Conservation (phyloP, 2,113 vertebrate species). For the Seriola rivoliana region DNA sequence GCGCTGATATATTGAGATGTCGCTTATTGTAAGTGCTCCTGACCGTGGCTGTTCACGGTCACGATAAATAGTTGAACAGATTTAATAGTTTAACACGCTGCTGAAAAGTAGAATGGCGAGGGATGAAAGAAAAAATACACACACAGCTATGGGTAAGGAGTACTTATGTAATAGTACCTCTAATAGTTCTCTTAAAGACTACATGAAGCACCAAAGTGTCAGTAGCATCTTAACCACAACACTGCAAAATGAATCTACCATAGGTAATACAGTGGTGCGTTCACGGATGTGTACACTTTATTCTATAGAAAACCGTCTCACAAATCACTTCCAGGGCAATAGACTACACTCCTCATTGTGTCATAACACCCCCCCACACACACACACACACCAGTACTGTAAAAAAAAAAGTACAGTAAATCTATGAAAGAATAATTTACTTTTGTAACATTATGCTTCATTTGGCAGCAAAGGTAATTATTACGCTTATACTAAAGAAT, state of each 20-base stretch:
- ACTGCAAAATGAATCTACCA: too few relatives aligned
- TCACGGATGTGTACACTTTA: not conserved
- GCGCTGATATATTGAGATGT: slow-evolving; percentile 4
- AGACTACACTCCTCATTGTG: not conserved
- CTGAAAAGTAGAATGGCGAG: not conserved
- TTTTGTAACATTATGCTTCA: too few relatives aligned
- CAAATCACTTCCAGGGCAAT: not conserved
- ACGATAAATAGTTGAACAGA: not conserved
- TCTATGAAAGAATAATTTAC: too few relatives aligned
- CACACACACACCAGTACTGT: too few relatives aligned
- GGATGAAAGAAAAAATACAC: not conserved
- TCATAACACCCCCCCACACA: not conserved
- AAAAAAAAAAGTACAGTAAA: too few relatives aligned
- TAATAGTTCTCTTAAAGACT: not conserved
- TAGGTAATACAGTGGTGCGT: not conserved
- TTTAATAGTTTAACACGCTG: not conserved
- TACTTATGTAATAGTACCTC: too few relatives aligned
- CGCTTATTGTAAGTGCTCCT: not conserved
- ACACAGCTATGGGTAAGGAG: not conserved
- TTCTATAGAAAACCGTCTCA: not conserved
- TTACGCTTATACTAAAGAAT: too few relatives aligned
- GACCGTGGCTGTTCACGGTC: not conserved
- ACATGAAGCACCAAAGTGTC: not conserved
- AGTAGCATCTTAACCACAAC: not conserved
- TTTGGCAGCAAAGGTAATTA: too few relatives aligned